phyloP scores from a whole-genome alignment of 2,113 vertebrate species.

The Anoplopoma fimbria region DNA sequence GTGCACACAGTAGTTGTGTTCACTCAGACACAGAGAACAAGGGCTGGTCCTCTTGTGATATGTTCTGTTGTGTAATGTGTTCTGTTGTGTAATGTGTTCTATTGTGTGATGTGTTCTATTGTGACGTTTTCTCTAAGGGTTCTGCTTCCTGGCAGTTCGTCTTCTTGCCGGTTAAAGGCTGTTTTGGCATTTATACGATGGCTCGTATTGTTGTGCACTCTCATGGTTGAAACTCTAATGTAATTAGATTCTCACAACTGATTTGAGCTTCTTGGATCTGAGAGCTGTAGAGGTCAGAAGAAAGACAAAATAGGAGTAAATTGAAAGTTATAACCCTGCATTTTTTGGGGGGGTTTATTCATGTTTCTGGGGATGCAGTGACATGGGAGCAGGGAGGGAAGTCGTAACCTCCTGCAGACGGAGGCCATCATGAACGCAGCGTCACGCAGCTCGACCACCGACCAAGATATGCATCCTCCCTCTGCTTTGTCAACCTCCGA shows the following conservation, averaged over 20 bases:
- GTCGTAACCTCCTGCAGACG: not conserved
- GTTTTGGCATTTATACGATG: not conserved
- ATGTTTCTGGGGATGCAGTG: not conserved
- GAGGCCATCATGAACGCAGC: accelerated
- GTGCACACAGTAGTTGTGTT: not conserved
- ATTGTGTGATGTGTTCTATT: not conserved
- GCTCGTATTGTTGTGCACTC: not conserved
- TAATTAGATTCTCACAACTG: not conserved
- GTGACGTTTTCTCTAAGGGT: not conserved
- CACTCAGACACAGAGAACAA: not conserved
- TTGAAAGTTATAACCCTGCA: no score
- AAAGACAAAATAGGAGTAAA: not conserved
- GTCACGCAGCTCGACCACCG: not conserved
- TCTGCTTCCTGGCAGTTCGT: not conserved
- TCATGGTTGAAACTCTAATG: not conserved
- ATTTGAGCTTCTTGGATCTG: not conserved
- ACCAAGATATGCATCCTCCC: not conserved
- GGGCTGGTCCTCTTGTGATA: not conserved
- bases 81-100: no score
- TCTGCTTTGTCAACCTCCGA: no score
- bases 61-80: no score
- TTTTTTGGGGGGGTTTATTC: no score
- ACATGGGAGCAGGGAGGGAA: not conserved
- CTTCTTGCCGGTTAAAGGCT: not conserved
- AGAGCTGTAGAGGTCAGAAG: not conserved